Conservation (phyloP, 2,888 invertebrate species). For the Drosophila kanekoi region DNA sequence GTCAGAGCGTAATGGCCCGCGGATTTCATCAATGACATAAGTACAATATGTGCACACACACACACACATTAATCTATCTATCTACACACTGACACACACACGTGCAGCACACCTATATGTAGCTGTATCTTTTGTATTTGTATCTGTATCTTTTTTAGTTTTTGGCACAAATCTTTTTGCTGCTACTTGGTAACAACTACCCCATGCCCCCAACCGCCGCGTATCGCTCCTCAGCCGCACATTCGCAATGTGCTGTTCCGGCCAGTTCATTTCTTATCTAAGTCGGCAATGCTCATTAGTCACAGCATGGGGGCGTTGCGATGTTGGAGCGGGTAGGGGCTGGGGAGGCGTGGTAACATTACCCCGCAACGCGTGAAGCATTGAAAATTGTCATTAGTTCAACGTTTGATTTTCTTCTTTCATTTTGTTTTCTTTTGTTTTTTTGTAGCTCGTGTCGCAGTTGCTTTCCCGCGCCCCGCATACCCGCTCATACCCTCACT, state of each 20-base stretch:
- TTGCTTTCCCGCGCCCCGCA: slow-evolving; percentile 6
- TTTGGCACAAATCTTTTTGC: slow-evolving; percentile 58
- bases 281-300: slow-evolving; percentile 76
- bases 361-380: slow-evolving; percentile 65
- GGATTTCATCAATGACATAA: slow-evolving; percentile 65
- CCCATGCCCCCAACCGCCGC: slow-evolving; percentile 7
- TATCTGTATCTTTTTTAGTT: slow-evolving; percentile 19
- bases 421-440: slow-evolving; percentile 26
- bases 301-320: slow-evolving; percentile 49
- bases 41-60: slow-evolving; percentile 37
- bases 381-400: slow-evolving; percentile 80
- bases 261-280: slow-evolving; percentile 67
- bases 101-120: slow-evolving; percentile 4
- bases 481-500: not conserved
- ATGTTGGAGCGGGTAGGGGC: not conserved
- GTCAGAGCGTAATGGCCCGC: slow-evolving; percentile 49
- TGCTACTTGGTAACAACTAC: slow-evolving; percentile 56
- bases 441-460: slow-evolving; percentile 36
- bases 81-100: slow-evolving; percentile 15
- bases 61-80: slow-evolving; percentile 15
- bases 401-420: slow-evolving; percentile 63
- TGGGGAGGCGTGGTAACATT: slow-evolving; percentile 31
- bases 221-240: not conserved
- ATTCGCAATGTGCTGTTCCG: not conserved
- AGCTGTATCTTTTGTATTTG: slow-evolving; percentile 31